These are phyloP conservation scores for Monochamus alternatus DNA, from an alignment of 2,888 invertebrate genomes.

Conservation along the genomic window DNA sequence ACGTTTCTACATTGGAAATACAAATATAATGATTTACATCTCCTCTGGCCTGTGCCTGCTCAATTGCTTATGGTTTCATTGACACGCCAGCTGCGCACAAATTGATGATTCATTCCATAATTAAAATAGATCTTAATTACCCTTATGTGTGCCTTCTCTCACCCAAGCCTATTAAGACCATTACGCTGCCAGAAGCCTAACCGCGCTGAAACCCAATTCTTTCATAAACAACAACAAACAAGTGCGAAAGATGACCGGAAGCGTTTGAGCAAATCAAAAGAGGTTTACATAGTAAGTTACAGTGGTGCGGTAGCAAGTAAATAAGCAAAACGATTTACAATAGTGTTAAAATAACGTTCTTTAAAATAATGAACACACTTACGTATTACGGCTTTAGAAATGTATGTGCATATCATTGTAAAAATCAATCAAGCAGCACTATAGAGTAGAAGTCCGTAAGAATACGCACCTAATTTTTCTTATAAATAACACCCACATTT, in stretches of 20 bases:
- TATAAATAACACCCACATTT: no score
- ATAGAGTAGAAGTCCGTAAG: no score
- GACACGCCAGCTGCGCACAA: conserved; percentile 11
- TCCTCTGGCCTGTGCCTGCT: neutral
- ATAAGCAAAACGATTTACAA: no score
- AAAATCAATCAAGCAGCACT: no score
- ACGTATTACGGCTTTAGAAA: no score
- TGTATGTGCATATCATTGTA: no score
- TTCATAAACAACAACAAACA: conserved; percentile 3
- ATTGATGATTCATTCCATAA: neutral
- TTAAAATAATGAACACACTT: no score
- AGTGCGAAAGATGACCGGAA: neutral
- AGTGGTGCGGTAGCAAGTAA: neutral
- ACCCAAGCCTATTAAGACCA: neutral
- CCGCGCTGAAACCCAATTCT: neutral
- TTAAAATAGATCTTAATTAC: conserved; percentile 5
- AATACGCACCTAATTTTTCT: no score
- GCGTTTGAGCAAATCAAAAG: neutral
- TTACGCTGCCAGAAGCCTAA: neutral
- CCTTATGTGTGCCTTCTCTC: conserved; percentile 10
- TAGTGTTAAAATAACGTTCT: no score
- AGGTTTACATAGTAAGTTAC: neutral
- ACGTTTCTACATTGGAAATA: no score
- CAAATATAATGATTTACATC: neutral
- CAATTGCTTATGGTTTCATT: neutral